These are phyloP conservation scores for Diorhabda sublineata DNA, from an alignment of 1,140 invertebrate species.

Conservation along the genomic window DNA sequence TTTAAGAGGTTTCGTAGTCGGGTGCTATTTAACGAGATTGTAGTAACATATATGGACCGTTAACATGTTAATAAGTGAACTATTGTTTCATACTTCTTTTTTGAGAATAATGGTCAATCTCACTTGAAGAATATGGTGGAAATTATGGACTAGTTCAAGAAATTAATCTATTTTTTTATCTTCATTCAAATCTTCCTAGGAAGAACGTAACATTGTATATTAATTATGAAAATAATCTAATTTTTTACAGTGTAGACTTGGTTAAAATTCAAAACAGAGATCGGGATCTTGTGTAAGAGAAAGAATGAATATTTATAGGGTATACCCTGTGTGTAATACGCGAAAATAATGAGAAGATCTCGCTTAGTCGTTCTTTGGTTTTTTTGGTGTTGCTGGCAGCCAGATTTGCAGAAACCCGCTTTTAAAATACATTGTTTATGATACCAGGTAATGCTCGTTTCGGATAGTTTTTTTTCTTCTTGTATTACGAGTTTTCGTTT, in stretches of 20 bases:
- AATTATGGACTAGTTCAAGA: too few relatives aligned
- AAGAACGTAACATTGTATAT: too few relatives aligned
- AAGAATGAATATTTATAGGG: conserved; percentile 35
- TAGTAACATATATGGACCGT: conserved; percentile 11
- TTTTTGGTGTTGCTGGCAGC: conserved; percentile 18
- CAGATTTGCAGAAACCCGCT: conserved; percentile 29
- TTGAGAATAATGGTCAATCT: neutral
- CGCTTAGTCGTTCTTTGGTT: conserved; percentile 30
- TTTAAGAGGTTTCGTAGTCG: conserved; percentile 1
- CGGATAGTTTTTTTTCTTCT: conserved; percentile 16
- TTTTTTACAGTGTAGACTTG: too few relatives aligned
- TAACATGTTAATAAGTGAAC: conserved; percentile 10
- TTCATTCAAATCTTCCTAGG: too few relatives aligned
- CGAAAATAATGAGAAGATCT: conserved; percentile 43
- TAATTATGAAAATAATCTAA: too few relatives aligned
- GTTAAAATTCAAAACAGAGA: neutral
- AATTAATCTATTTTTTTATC: too few relatives aligned
- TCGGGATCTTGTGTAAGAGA: neutral
- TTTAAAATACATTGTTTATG: conserved; percentile 45
- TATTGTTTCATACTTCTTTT: conserved; percentile 4
- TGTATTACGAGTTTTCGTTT: neutral
- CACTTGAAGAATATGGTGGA: neutral
- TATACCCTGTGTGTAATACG: conserved; percentile 39
- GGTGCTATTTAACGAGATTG: neutral
- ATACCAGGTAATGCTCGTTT: conserved; percentile 31